Percentiles rank a stretch among this genome's conserved stretches.
Evolutionary conservation across 2,113 vertebrate species (phyloP).

Genomic region (Psilopogon haemacephalus): DNA sequence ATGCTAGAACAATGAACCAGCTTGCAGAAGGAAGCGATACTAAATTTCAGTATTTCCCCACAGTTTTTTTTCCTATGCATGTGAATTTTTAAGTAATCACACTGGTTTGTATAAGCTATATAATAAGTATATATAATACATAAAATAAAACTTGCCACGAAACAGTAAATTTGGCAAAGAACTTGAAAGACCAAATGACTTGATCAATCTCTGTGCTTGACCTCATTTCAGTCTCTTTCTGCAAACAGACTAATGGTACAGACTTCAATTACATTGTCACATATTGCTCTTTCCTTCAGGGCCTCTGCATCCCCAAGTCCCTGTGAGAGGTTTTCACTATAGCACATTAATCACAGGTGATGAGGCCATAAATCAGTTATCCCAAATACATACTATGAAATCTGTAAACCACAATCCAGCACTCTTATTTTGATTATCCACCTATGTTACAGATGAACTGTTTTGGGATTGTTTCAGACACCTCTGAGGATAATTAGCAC

Average conservation of each 20-base stretch:
- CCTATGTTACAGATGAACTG: neutral
- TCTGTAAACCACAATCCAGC: neutral
- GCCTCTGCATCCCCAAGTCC: neutral
- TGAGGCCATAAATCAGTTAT: constrained; percentile 29
- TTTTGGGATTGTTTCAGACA: neutral
- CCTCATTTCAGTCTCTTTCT: neutral
- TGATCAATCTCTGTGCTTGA: neutral
- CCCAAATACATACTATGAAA: constrained; percentile 1
- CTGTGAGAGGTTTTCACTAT: neutral
- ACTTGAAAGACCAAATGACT: neutral
- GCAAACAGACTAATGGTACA: neutral
- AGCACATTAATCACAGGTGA: constrained; percentile 38
- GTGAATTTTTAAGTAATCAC: neutral
- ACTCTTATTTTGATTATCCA: neutral
- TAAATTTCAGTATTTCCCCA: neutral
- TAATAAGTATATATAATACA: neutral
- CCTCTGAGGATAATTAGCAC: neutral
- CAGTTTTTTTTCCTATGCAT: neutral
- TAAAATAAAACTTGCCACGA: neutral
- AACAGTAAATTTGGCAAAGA: neutral
- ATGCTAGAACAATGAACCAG: neutral
- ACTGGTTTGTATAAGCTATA: neutral
- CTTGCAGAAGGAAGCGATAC: neutral
- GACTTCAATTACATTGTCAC: constrained; percentile 4
- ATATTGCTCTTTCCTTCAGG: neutral